Evolutionary conservation across 1,140 invertebrate genomes (phyloP), one percentile per base, ranked within the genome.

Genomic region (Philotrypesis tridentata): DNA sequence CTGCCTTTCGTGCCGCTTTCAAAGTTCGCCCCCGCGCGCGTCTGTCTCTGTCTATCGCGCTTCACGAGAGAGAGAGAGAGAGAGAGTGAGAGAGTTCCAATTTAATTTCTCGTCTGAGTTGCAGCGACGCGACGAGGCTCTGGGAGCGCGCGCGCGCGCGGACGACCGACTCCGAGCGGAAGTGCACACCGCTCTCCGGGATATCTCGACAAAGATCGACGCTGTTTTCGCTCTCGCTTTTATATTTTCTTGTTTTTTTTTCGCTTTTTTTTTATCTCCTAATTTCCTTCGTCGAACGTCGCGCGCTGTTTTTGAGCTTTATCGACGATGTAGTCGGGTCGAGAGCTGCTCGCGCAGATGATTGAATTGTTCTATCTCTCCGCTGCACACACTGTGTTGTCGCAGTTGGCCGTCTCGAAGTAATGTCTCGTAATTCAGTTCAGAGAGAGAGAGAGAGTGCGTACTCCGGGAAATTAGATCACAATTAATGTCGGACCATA

Each of bases 1-100:
- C n/a, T n/a, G n/a, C n/a, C n/a, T n/a, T n/a, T n/a, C n/a, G n/a
- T n/a, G n/a, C n/a, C n/a, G 23, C 21, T 29, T 70, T 29, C 63
- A 27, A 29, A 67, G 25, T 67, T 67, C 25, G 11, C 14, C 25
- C 25, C n/a, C n/a, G n/a, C n/a, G n/a, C n/a, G n/a, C 25, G 63
- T 80, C 55, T 72, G 23, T 55, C 55, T 72, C 71, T 80, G 63
- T 80, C 68, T 80, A 37, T 80, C 68, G 31, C 77, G 27, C 29
- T 29, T 21, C 12, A 25, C 33, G 31, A 31, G 68, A 70, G 71
- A 73, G 37, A n/a, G n/a, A n/a, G n/a, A n/a, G n/a, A n/a, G n/a
- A n/a, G n/a, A n/a, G n/a, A n/a, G n/a, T n/a, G n/a, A n/a, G 68
- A 70, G 71, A 73, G 37, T 73, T 73, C 71, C 33, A 48, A 43